Conservation (phyloP, 2,113 vertebrate species). For the Gallinago jamesoni region DNA sequence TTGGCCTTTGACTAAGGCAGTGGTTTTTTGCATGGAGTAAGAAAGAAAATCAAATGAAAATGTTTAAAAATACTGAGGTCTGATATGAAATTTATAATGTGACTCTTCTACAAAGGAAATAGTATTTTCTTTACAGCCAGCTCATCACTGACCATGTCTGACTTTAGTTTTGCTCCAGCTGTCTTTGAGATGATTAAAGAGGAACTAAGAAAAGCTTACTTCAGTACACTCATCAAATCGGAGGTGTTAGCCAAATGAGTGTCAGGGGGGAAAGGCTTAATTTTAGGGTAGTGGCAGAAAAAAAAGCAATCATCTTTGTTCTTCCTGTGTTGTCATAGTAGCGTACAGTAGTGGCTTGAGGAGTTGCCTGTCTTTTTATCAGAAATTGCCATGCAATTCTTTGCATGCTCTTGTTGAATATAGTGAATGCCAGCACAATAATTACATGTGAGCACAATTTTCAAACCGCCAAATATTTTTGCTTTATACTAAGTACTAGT, state of each 20-base stretch:
- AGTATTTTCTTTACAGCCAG: slow-evolving; percentile 69
- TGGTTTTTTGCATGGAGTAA: background rate
- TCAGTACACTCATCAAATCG: slow-evolving; percentile 85
- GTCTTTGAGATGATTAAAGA: slow-evolving; percentile 85
- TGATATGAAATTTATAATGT: background rate
- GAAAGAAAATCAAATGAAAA: background rate
- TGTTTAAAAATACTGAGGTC: background rate
- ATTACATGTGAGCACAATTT: slow-evolving; percentile 19
- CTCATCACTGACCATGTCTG: slow-evolving; percentile 83
- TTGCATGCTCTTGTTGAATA: background rate
- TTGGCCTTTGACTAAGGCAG: background rate
- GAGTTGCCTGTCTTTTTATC: slow-evolving; percentile 10
- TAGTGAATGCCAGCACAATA: background rate
- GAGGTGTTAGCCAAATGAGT: slow-evolving; percentile 87
- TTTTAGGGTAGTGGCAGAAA: background rate
- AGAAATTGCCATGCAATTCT: slow-evolving; percentile 17
- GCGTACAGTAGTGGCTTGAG: background rate
- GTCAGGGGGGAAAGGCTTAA: slow-evolving; percentile 18
- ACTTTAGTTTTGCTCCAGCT: slow-evolving; percentile 78
- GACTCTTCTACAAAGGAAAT: background rate
- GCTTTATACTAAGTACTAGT: background rate
- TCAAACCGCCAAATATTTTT: slow-evolving; percentile 31
- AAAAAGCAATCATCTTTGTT: slow-evolving; percentile 6
- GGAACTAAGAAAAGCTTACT: slow-evolving; percentile 86
- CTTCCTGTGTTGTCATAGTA: background rate